These are phyloP conservation scores for Mormoops blainvillei DNA, from an alignment of 2,113 vertebrate genomes.

Conservation along the genomic window DNA sequence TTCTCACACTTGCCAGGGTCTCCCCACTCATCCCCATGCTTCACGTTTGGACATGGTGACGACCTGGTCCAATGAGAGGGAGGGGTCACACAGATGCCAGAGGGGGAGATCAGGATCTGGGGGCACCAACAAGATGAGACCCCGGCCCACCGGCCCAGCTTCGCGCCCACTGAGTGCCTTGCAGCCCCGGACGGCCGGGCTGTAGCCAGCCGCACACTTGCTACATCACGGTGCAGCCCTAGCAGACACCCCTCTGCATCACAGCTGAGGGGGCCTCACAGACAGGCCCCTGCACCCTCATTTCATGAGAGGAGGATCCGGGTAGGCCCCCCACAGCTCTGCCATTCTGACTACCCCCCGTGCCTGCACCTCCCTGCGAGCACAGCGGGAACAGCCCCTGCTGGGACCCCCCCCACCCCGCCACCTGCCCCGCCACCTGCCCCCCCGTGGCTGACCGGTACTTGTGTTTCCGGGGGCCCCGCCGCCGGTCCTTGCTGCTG, in stretches of 20 bases:
- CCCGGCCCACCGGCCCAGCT: background rate
- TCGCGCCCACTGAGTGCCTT: background rate
- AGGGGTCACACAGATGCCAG: background rate
- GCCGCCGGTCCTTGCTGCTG: conserved; percentile 97
- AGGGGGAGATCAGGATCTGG: background rate
- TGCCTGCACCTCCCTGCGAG: background rate
- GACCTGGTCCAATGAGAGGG: conserved; percentile 82
- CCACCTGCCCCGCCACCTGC: background rate
- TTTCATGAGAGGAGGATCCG: background rate
- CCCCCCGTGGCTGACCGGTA: conserved; percentile 86
- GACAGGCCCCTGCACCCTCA: background rate
- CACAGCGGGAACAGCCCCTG: background rate
- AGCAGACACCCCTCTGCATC: background rate
- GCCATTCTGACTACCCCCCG: background rate
- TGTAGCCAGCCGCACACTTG: background rate
- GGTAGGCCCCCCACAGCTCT: background rate
- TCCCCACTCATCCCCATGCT: conserved; percentile 98
- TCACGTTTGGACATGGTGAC: conserved; percentile 93
- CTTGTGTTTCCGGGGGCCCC: conserved; percentile 97
- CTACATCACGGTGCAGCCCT: background rate
- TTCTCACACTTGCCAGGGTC: conserved; percentile 98
- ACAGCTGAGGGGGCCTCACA: background rate
- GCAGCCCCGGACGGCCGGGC: background rate
- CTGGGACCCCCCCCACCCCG: background rate
- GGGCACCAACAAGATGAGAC: background rate